Percentiles rank a stretch among this genome's conserved stretches.
Conservation (phyloP, 1,140 invertebrate species). For the Trigoniulus corallinus region DNA sequence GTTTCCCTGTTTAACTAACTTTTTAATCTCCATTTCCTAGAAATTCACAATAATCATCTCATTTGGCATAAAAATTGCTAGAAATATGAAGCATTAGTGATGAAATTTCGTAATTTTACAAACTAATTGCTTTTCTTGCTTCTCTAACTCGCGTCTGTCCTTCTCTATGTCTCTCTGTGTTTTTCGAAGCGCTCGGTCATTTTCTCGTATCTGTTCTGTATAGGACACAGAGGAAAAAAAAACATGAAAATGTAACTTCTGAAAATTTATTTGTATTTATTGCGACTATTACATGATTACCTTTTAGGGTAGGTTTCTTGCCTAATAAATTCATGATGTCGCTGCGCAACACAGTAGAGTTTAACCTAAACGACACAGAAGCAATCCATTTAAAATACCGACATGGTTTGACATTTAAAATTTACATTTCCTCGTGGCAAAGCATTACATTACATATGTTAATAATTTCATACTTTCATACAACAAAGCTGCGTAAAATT, state of each 20-base stretch:
- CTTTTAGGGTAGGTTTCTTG: slow-evolving; percentile 26
- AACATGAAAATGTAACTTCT: not conserved
- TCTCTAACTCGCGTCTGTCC: slow-evolving; percentile 57
- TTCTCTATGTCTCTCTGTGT: slow-evolving; percentile 65
- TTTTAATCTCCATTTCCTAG: slow-evolving; percentile 74
- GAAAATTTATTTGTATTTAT: too few species aligned
- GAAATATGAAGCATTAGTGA: too few species aligned
- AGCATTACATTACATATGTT: too few species aligned
- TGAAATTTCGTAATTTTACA: slow-evolving; percentile 13
- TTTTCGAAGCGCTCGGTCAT: slow-evolving; percentile 58
- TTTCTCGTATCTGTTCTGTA: slow-evolving; percentile 60
- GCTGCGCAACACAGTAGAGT: too few species aligned
- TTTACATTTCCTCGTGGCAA: too few species aligned
- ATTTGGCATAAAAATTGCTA: too few species aligned
- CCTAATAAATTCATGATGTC: slow-evolving; percentile 18
- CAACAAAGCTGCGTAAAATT: too few species aligned
- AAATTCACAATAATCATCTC: slow-evolving; percentile 14
- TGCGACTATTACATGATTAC: too few species aligned
- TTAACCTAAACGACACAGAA: too few species aligned
- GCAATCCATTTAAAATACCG: too few species aligned
- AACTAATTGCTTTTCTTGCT: slow-evolving; percentile 78
- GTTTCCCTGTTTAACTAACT: slow-evolving; percentile 68
- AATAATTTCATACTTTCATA: too few species aligned
- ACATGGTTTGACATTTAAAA: too few species aligned
- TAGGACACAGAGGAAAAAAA: not conserved